Base-by-base conservation (phyloP, 2,797 vertebrate species). In the Galaxias olidus region DNA sequence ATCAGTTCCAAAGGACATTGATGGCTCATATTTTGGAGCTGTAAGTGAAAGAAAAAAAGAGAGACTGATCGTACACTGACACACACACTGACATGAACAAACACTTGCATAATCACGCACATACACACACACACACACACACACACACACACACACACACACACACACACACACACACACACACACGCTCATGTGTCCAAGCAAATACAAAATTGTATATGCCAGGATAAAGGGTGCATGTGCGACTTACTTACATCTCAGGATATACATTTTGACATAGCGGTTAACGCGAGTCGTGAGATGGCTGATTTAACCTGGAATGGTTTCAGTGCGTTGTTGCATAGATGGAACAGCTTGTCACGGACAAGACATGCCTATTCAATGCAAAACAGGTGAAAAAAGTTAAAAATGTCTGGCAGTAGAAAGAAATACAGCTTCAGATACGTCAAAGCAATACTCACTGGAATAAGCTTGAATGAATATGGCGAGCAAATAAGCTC, bases 391-490 rank as follows among this genome's bases (percentile, higher is more conserved):
- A 51, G 60, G 57, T 45, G 73, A 71, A 58, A 73, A n/a, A n/a
- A n/a, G n/a, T n/a, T n/a, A n/a, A n/a, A n/a, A n/a, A n/a, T n/a
- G 71, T 67, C 79, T 84, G 85, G 85, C 79, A 80, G 69, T 52
- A 69, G 67, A 78, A 56, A 59, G 73, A 63, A 63, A 61, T 79
- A 71, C 78, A 84, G 74, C 73, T 83, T 67, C 68, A 72, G 76
- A 78, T 74, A 76, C 67, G 73, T 69, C 57, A 62, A 60, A 73
- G 71, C 63, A 51, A 65, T 54, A 45, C 65, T 65, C 61, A 40
- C 12, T 9, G 20, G 6, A 13, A 5, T 8, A 30, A 47, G 52
- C 19, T 5, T 30, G 17, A 18, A 20, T 18, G 10, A 17, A 4
- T 6, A 53, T 46, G 45, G 13, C 8, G 45, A 13, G 13, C n/a